Percentiles rank a stretch among this genome's conserved stretches.
Evolutionary conservation across 1,140 invertebrate genomes (phyloP).

Genomic region (Metopolophium dirhodum): DNA sequence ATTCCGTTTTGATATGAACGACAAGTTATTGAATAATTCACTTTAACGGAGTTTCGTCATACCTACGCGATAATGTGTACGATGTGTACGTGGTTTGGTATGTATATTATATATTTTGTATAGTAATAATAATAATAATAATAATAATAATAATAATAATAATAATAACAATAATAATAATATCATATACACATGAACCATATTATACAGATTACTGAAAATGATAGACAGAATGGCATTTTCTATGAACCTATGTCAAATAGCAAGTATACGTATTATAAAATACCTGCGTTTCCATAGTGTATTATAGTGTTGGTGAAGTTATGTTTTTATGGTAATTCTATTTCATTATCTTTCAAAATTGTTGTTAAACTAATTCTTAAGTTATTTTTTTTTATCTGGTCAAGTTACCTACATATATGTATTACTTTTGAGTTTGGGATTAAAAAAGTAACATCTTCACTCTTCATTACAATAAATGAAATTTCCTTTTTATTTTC

Average conservation of each 20-base stretch:
- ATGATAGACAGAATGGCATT: background rate
- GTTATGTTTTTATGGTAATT: too few species aligned
- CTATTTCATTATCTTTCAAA: too few species aligned
- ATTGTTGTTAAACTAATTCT: too few species aligned
- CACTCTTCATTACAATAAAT: too few species aligned
- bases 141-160: background rate
- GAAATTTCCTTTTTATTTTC: too few species aligned
- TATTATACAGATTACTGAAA: too few species aligned
- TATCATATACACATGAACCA: background rate
- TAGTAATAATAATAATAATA: background rate
- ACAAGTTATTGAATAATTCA: slow-evolving; percentile 13
- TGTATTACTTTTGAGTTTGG: too few species aligned
- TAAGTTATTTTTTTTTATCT: too few species aligned
- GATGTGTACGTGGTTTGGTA: background rate
- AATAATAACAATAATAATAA: background rate
- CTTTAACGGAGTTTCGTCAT: background rate
- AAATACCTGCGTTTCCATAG: background rate
- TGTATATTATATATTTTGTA: background rate
- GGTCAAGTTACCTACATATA: too few species aligned
- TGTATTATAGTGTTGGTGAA: too few species aligned
- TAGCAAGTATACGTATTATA: too few species aligned
- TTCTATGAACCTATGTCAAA: background rate
- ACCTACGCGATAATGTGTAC: background rate
- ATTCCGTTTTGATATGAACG: background rate
- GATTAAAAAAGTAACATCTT: too few species aligned